phyloP scores from a whole-genome alignment of 2,113 vertebrate species.

The Jaculus jaculus region DNA sequence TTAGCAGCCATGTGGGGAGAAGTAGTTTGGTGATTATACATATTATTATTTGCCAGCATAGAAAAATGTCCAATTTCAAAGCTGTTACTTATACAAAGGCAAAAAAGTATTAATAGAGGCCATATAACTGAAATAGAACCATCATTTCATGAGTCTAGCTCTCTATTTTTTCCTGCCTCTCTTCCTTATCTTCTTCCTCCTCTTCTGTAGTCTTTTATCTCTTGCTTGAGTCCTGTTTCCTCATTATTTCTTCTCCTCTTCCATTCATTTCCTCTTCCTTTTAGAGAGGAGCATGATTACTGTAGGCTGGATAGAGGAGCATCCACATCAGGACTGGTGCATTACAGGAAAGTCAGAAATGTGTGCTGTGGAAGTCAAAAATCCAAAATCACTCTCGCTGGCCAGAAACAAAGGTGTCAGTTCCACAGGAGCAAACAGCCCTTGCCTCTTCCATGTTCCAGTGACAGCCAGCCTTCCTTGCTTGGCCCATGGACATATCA shows the following conservation, averaged over 20 bases:
- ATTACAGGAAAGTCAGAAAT: not conserved
- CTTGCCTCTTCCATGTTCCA: not conserved
- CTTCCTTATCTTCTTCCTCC: not conserved
- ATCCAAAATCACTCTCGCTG: not conserved
- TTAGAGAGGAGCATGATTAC: not conserved
- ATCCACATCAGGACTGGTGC: not conserved
- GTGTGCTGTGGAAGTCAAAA: not conserved
- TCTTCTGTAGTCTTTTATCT: not conserved
- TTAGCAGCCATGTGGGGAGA: not conserved
- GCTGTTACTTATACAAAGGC: constrained; percentile 54
- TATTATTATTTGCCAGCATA: not conserved
- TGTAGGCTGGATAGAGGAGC: not conserved
- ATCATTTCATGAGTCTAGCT: not conserved
- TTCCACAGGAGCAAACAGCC: not conserved
- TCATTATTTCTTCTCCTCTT: not conserved
- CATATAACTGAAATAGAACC: not conserved
- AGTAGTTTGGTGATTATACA: not conserved
- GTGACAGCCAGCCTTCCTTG: not conserved
- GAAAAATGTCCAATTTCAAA: constrained; percentile 47
- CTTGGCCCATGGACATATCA: not conserved
- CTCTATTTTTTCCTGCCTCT: not conserved
- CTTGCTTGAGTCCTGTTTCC: not conserved
- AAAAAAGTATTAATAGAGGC: constrained; percentile 10
- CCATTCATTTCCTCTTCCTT: not conserved
- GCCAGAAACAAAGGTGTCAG: not conserved